phyloP scores from a whole-genome alignment of 1,140 invertebrate genomes.

The Sinonovacula constricta region DNA sequence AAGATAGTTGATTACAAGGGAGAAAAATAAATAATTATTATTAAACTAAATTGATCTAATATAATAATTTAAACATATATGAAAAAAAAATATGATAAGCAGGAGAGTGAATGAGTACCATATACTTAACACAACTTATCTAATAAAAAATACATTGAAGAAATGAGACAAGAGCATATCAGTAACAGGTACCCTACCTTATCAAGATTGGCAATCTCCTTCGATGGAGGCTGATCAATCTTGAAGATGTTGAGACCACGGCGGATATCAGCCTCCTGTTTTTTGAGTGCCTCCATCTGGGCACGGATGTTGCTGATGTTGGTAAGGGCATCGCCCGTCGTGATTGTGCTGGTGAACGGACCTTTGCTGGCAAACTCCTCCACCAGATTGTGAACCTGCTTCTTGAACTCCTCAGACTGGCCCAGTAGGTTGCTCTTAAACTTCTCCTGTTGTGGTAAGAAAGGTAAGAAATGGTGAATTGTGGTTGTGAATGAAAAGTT shows the following conservation, averaged over 20 bases:
- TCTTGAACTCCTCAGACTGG: conserved; percentile 84
- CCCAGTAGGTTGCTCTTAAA: conserved; percentile 85
- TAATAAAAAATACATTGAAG: no score
- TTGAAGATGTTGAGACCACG: conserved; percentile 87
- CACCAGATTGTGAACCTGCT: conserved; percentile 82
- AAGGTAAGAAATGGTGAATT: background rate
- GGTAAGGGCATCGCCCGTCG: conserved; percentile 82
- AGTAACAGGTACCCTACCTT: conserved; percentile 80
- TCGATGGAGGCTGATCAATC: conserved; percentile 85
- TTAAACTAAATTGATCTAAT: no score
- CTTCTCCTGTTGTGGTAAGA: conserved; percentile 80
- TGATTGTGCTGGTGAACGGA: conserved; percentile 79
- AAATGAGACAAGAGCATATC: no score
- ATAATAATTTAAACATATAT: no score
- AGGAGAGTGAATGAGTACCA: no score
- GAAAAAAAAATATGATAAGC: no score
- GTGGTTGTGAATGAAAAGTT: background rate
- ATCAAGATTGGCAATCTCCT: conserved; percentile 85
- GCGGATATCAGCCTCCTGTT: conserved; percentile 84
- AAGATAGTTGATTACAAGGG: no score
- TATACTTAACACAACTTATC: no score
- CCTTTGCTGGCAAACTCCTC: conserved; percentile 83
- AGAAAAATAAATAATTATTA: no score
- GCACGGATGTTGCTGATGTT: conserved; percentile 82
- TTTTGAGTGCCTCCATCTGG: conserved; percentile 82